These are phyloP conservation scores for Sycophila sp. DNA, from an alignment of 1,140 invertebrate species.

Conservation along the genomic window DNA sequence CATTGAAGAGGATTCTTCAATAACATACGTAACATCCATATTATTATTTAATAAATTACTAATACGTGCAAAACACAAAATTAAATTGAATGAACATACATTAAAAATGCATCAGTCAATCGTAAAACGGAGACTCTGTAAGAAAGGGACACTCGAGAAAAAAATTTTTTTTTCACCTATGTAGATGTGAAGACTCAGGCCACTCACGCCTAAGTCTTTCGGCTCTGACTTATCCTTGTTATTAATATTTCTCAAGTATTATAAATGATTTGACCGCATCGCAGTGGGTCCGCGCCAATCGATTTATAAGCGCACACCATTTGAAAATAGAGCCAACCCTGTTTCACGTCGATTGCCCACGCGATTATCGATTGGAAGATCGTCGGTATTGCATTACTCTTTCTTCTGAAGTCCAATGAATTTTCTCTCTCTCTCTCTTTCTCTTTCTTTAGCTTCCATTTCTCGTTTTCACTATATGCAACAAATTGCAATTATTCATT, in stretches of 20 bases:
- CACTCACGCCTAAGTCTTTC: slow-evolving; percentile 29
- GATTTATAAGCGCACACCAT: slow-evolving; percentile 23
- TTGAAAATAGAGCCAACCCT: background rate
- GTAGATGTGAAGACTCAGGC: too few relatives aligned
- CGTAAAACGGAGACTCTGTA: too few relatives aligned
- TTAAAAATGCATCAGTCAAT: too few relatives aligned
- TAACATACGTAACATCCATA: too few relatives aligned
- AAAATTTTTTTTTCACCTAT: too few relatives aligned
- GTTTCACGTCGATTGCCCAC: slow-evolving; percentile 34
- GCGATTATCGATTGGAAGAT: slow-evolving; percentile 38
- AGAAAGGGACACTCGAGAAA: too few relatives aligned
- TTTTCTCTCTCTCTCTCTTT: slow-evolving; percentile 3
- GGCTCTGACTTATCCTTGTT: slow-evolving; percentile 2
- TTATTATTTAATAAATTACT: too few relatives aligned
- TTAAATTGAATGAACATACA: too few relatives aligned
- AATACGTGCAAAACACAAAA: too few relatives aligned
- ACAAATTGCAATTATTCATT: slow-evolving; percentile 38
- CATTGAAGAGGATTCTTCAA: too few relatives aligned
- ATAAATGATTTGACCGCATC: slow-evolving; percentile 31
- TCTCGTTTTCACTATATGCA: background rate
- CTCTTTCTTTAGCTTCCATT: background rate
- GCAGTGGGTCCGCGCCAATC: slow-evolving; percentile 16
- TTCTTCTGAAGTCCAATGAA: background rate
- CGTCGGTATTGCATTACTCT: slow-evolving; percentile 18
- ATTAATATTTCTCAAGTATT: slow-evolving; percentile 37